Percentiles rank a stretch among this genome's conserved stretches.
Conservation (phyloP, 1,140 invertebrate species). For the Epicauta chinensis region DNA sequence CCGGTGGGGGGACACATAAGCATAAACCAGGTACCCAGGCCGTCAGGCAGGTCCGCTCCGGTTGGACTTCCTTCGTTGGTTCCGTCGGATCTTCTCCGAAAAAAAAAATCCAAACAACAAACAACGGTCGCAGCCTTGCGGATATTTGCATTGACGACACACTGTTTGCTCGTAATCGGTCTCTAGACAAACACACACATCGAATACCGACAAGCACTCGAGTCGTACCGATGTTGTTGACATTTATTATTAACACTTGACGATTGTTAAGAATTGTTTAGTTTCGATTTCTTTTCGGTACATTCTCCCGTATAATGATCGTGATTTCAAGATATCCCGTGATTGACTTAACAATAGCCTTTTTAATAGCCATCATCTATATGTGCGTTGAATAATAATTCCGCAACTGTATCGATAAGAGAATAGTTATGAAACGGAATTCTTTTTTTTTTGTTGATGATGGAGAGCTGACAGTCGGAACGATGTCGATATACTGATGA, state of each 20-base stretch:
- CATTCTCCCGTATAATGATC: too few relatives aligned
- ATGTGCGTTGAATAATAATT: constrained; percentile 11
- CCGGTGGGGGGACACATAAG: constrained; percentile 40
- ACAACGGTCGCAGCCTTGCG: too few relatives aligned
- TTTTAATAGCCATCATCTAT: constrained; percentile 17
- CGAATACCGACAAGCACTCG: too few relatives aligned
- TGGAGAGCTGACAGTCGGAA: constrained; percentile 21
- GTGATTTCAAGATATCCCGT: not conserved
- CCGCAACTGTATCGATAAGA: not conserved
- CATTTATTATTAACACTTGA: too few relatives aligned
- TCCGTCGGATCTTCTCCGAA: constrained; percentile 13
- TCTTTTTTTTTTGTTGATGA: too few relatives aligned
- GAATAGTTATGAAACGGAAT: not conserved
- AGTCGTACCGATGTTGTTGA: too few relatives aligned
- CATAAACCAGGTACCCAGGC: constrained; percentile 30
- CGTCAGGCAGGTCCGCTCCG: constrained; percentile 35
- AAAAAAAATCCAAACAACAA: not conserved
- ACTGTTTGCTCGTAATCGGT: too few relatives aligned
- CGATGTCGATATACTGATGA: not conserved
- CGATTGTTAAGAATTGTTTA: too few relatives aligned
- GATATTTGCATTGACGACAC: too few relatives aligned
- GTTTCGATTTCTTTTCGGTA: too few relatives aligned
- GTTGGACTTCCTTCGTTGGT: constrained; percentile 1
- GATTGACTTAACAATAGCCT: constrained; percentile 24
- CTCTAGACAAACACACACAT: too few relatives aligned